Base-by-base conservation (phyloP, 2,888 invertebrate genomes). In the Agonum fuliginosum region DNA sequence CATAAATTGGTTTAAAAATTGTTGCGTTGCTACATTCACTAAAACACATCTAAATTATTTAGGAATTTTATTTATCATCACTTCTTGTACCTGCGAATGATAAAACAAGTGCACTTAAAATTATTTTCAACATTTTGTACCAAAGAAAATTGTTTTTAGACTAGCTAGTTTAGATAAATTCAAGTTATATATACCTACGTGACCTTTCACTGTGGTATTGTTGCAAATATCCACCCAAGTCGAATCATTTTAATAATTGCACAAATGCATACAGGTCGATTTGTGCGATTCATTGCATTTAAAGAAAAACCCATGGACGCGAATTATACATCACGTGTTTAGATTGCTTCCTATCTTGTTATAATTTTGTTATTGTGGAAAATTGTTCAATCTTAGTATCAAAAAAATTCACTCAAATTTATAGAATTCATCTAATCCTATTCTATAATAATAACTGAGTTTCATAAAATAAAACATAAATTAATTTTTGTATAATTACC, bases 161-260 rank as follows among this genome's bases (percentile, higher is more conserved):
- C 71, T 71, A 71, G 19, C 14, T 73, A 41, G 8, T 20, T 27
- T 22, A 30, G 41, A 62, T 41, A 54, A 62, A 74, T 74, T 74
- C 74, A 46, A 65, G 74, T 62, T 74, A 41, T 74, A 74, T 74
- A 74, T 74, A 62, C 62, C 30, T 17, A 62, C 8, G n/a, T 74
- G 74, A 74, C 74, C 74, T 74, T 74, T 74, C 74, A 74, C 74
- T 74, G 48, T 14, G 34, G 17, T 70, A 70, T 70, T 70, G 43
- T 30, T 71, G 51, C 30, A 62, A 58, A 46, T 62, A 30, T 46
- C 37, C 37, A 19, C 30, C 20, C 65, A 46, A 62, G 62, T 62
- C 74, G 41, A 74, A 74, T 74, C 43, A 62, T 71, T 71, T 71
- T 48, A 24, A 71, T 62, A 73, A 73, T 43, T 74, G 62, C 43